Base-by-base conservation (phyloP, 2,797 vertebrate genomes). In the Pangasius larnaudii region DNA sequence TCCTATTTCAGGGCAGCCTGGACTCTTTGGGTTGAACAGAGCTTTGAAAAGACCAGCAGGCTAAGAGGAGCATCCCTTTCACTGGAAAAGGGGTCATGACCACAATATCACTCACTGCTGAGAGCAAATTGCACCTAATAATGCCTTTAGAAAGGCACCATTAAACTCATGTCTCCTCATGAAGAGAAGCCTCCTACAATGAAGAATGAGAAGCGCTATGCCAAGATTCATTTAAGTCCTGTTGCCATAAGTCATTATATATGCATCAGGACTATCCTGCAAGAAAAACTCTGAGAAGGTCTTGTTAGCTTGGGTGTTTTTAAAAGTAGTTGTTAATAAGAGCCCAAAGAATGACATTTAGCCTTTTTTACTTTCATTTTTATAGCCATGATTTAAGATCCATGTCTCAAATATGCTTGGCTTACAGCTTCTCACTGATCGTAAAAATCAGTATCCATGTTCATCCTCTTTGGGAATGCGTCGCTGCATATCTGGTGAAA, bases 101-200 rank as follows among this genome's bases (percentile, higher is more conserved):
- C 93, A 94, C 95, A 91, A 90, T 91, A 90, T 96, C 95, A 94
- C 96, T 97, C 98, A 97, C 93, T 95, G 91, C 97, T 97, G 96
- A 97, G 97, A 95, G 96, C 95, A 97, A 97, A 95, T 95, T 90
- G 95, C 93, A 94, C 92, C 94, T 96, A 97, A 97, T 96, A 92
- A 93, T 94, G 93, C 90, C 89, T 94, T 92, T 93, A 93, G 93
- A 93, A 93, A 94, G 90, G 95, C 91, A 78, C 93, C 93, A 95
- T 95, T 95, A 95, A 93, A 59, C 92, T 93, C 89, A 74, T 86
- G 86, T 89, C 85, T 80, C 49, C 53, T 89, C 82, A 81, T 86
- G 88, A 85, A 91, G 90, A 88, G 89, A 89, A 86, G 88, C 77
- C 82, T 84, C 83, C 84, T 58, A 83, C 5, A 27, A 82, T 84